Base-by-base conservation (phyloP, 2,888 invertebrate genomes). In the Nudaria mundana region DNA sequence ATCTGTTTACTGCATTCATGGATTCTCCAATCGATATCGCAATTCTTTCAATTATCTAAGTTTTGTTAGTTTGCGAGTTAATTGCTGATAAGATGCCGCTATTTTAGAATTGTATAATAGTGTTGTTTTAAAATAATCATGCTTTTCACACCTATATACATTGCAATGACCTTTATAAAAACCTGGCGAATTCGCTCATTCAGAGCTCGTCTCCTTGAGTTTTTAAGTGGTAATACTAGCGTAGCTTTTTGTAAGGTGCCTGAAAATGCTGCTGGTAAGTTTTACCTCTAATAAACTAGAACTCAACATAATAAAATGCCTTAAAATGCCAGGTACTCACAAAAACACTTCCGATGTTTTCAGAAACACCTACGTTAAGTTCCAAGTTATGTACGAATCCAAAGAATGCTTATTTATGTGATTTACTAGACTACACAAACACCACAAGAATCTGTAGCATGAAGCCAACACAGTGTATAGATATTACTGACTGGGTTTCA, bases 61-160 rank as follows among this genome's bases (percentile, higher is more conserved):
- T 5, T n/a, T 40, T 58, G 37, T 44, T 26, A 10, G 29, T 32
- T 24, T 14, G 34, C 42, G 33, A 41, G 29, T 48, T 30, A 15
- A 28, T 46, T 34, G 25, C 25, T 40, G 22, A 41, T 39, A 40
- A 35, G 47, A 56, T 54, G 48, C 30, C 49, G 34, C 11, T 45
- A 46, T 34, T 40, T 41, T 47, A 52, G 37, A 34, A 32, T 52
- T 40, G 44, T 49, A 43, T 35, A 26, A 25, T 22, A 40, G 41
- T 33, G 49, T 44, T 39, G 33, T 44, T 40, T 23, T 46, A 43
- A 26, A 64, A 56, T 56, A 48, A 84, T 47, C 51, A 94, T 94
- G 94, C 81, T 96, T 74, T 91, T 96, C 63, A 95, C 96, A 24
- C 83, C 96, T 36, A 94, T 94, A 80, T 96, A 96, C 77, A 93